A percentile compares a stretch with the other conserved stretches of the same genome.
These are phyloP conservation scores for Dryobotodes eremita DNA, from an alignment of 2,888 invertebrate genomes.

Conservation along the genomic window DNA sequence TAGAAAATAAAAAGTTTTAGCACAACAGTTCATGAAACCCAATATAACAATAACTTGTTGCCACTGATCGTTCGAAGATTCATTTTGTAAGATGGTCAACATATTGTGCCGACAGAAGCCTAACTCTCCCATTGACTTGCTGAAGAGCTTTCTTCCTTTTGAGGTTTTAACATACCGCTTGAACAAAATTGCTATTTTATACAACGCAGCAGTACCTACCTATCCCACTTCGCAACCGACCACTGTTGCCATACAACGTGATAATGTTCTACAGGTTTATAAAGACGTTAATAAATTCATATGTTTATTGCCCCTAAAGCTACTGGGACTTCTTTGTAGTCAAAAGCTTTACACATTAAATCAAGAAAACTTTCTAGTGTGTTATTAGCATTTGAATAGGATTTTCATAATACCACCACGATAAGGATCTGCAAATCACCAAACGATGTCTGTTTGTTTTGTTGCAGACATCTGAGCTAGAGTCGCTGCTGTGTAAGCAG, in stretches of 20 bases:
- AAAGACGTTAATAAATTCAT: conserved; percentile 40
- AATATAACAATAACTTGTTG: background rate
- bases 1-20: conserved; percentile 1
- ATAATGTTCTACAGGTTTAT: conserved; percentile 39
- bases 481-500: conserved; percentile 95
- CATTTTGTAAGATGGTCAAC: conserved; percentile 10
- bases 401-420: conserved; percentile 64
- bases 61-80: conserved; percentile 1
- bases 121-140: background rate
- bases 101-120: background rate
- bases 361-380: conserved; percentile 61
- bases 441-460: conserved; percentile 51
- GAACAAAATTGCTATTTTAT: conserved; percentile 7
- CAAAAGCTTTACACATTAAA: conserved; percentile 54
- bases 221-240: conserved; percentile 14
- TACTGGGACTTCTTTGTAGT: conserved; percentile 51
- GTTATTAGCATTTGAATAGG: conserved; percentile 70
- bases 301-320: conserved; percentile 46
- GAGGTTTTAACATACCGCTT: background rate
- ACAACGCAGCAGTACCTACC: background rate
- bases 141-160: background rate
- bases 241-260: conserved; percentile 7
- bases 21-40: background rate
- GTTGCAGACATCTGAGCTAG: conserved; percentile 94
- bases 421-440: conserved; percentile 58